Evolutionary conservation across 2,888 invertebrate genomes (phyloP), one percentile per base, ranked within the genome.

Genomic region (Metellina segmentata): DNA sequence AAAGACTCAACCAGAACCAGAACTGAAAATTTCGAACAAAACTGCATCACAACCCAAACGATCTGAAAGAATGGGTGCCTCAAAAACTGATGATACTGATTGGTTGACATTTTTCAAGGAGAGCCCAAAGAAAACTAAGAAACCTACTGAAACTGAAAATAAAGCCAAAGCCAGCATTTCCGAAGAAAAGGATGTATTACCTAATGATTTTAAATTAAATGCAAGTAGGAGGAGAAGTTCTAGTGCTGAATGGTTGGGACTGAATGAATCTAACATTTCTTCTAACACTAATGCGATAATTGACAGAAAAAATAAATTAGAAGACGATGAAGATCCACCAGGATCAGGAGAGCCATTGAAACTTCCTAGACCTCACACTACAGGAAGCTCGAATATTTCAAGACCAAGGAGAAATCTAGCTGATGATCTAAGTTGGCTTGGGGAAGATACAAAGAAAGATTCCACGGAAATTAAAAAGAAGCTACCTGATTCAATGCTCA

Each of bases 221-320:
- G 34, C 70, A 8, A 75, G 20, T 69, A 88, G 82, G 34, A 85
- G 89, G 69, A 85, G 77, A 78, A 86, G 82, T 69, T 92, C 92
- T 13, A 77, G 77, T 78, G 86, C 92, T 16, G 92, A 92, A 11
- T 92, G 92, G 92, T 75, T 92, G 71, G 92, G 92, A 5, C 53
- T 92, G 34, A 89, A 51, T 86, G 92, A 92, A 77, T 52, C 92
- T 51, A 70, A 70, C 9, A 4, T 72, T 9, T 7, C 53, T 1
- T 16, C 74, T n/a, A 75, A 81, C 16, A 61, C 11, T 11, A 20
- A 85, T 52, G 13, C n/a, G 6, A 48, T 34, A 7, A 72, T 48
- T 69, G 13, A 71, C 49, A 49, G 9, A 20, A 49, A 20, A 13
- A 87, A 8, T n/a, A 79, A 87, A 70, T 6, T 16, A 34, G 83